phyloP scores from a whole-genome alignment of 2,797 vertebrate genomes.

The Moxostoma hubbsi region DNA sequence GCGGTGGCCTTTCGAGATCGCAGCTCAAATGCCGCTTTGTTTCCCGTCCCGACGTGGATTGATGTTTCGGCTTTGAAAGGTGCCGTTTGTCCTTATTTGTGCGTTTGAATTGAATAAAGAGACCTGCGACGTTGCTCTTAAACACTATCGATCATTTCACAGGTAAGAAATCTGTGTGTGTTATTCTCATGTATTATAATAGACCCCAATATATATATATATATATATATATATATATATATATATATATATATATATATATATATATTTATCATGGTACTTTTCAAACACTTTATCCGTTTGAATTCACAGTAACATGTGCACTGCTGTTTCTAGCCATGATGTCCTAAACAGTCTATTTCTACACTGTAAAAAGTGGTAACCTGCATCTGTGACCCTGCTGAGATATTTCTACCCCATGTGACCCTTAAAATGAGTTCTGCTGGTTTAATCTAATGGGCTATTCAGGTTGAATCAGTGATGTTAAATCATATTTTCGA shows the following conservation, averaged over 20 bases:
- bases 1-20: slow-evolving; percentile 49
- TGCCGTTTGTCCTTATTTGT: not conserved
- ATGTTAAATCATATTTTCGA: too few species aligned
- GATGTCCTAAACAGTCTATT: not conserved
- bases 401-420: too few species aligned
- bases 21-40: slow-evolving; percentile 44
- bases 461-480: too few species aligned
- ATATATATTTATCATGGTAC: not conserved
- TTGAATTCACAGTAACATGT: slow-evolving; percentile 24
- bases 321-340: slow-evolving; percentile 4
- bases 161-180: not conserved
- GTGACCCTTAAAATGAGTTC: too few species aligned
- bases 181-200: not conserved
- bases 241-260: too few species aligned
- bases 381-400: too few species aligned
- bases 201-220: not conserved
- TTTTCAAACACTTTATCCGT: slow-evolving; percentile 30
- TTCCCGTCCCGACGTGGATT: slow-evolving; percentile 39
- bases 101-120: slow-evolving; percentile 34
- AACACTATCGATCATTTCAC: not conserved
- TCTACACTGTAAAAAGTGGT: not conserved
- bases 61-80: slow-evolving; percentile 5
- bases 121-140: not conserved
- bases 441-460: too few species aligned
- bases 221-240: too few species aligned